A percentile compares a stretch with the other conserved stretches of the same genome.
Conservation (phyloP, 2,113 vertebrate species). For the Salvator merianae region DNA sequence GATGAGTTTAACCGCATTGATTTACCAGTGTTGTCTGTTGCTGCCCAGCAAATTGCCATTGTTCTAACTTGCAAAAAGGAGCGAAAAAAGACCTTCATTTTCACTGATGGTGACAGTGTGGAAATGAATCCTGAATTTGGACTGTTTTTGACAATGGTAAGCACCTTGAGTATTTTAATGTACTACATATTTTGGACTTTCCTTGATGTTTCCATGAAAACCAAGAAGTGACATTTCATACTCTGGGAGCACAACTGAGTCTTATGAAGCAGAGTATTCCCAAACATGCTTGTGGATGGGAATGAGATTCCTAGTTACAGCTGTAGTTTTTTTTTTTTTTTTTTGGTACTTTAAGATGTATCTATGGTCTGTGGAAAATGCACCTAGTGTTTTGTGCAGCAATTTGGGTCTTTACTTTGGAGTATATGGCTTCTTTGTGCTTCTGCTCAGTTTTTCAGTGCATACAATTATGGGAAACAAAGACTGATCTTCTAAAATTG, state of each 20-base stretch:
- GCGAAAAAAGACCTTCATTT: constrained; percentile 86
- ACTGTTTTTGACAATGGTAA: constrained; percentile 96
- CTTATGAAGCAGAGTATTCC: no score
- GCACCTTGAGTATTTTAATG: constrained; percentile 7
- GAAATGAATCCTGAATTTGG: constrained; percentile 97
- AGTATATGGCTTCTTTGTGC: no score
- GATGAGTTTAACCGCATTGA: constrained; percentile 98
- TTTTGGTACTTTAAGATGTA: no score
- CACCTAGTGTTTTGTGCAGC: no score
- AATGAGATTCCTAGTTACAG: no score
- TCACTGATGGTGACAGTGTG: constrained; percentile 93
- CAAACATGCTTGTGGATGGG: no score
- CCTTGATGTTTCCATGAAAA: background rate
- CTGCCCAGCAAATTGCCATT: constrained; percentile 94
- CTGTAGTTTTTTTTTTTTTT: no score
- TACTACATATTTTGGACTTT: background rate
- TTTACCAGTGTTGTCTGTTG: constrained; percentile 94
- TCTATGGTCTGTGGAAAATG: no score
- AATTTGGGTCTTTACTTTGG: no score
- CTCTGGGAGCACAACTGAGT: no score
- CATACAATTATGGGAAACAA: background rate
- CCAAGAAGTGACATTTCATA: no score
- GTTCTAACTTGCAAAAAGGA: constrained; percentile 95
- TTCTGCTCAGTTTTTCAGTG: background rate
- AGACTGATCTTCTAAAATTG: background rate